Base-by-base conservation (phyloP, 2,888 invertebrate species). In the Drosophila melanosoma region DNA sequence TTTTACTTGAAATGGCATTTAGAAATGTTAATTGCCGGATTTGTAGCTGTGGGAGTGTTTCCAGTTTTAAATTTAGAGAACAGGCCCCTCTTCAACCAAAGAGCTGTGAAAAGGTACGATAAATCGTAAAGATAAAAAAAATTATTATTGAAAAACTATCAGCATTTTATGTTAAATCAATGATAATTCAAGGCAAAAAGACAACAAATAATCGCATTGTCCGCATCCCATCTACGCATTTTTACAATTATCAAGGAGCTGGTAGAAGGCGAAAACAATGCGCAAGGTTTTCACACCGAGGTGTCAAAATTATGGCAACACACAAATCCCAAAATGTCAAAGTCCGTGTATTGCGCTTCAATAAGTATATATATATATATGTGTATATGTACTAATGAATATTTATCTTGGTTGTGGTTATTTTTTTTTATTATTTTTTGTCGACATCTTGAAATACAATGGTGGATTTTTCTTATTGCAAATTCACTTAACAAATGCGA, bases 201-300 rank as follows among this genome's bases (percentile, higher is more conserved):
- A 7, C 7, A 35, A 51, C 57, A 57, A 57, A 42, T 23, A 60
- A 17, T 15, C 48, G 32, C 58, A 49, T 59, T 72, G 71, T 72
- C 36, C 12, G 38, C 12, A 42, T 20, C 52, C 32, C 33, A 56
- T 56, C 65, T 65, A 60, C 65, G 67, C 61, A 58, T 62, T 36
- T 62, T 58, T 35, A 35, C 45, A 32, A 40, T n/a, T 17, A 45
- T 52, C 42, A 53, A 57, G 57, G 45, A 61, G 60, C 53, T 65
- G 45, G 42, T 57, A 35, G 12, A 17, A 54, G 56, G 53, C 26
- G 42, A 58, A 65, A 66, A 78, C 71, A 72, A 68, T 58, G 57
- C 36, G 45, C 89, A 89, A 82, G 90, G 81, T 81, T 76, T 89
- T 89, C 83, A 64, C 86, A 85, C 83, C 65, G 52, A 75, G 70